These are phyloP conservation scores for Nasonovia ribisnigri DNA, from an alignment of 2,888 invertebrate species.

Conservation along the genomic window DNA sequence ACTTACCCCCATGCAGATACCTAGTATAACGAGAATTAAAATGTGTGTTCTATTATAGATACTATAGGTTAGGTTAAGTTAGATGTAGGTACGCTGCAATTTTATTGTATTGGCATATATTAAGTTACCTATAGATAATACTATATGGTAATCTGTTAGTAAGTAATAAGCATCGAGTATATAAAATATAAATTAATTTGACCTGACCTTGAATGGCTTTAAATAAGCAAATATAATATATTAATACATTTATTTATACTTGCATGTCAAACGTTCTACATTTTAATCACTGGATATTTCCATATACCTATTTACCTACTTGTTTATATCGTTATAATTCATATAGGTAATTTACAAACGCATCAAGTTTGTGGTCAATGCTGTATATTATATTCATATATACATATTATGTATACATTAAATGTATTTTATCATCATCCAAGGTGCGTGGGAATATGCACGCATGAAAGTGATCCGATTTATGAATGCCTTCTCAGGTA, in stretches of 20 bases:
- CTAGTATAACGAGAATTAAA: not conserved
- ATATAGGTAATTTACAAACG: not conserved
- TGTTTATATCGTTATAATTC: not conserved
- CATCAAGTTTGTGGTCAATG: not conserved
- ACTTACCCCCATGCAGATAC: no score
- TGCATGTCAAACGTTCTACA: not conserved
- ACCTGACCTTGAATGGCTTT: not conserved
- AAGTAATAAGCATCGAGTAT: not conserved
- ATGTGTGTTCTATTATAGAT: not conserved
- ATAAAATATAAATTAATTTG: conserved; percentile 26
- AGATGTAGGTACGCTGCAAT: not conserved
- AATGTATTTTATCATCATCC: not conserved
- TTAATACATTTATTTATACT: not conserved
- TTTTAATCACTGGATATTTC: conserved; percentile 9
- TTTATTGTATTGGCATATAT: not conserved
- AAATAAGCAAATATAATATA: not conserved
- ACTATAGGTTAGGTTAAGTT: no score
- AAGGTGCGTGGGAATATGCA: conserved; percentile 25
- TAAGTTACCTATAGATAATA: not conserved
- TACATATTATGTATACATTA: not conserved
- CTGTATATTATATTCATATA: not conserved
- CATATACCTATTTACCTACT: not conserved
- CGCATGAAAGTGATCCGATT: not conserved
- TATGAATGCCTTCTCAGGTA: not conserved
- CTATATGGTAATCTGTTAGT: not conserved